Percentiles rank a stretch among this genome's conserved stretches.
These are phyloP conservation scores for Vicugna pacos DNA, from an alignment of 2,113 vertebrate species.

Conservation along the genomic window DNA sequence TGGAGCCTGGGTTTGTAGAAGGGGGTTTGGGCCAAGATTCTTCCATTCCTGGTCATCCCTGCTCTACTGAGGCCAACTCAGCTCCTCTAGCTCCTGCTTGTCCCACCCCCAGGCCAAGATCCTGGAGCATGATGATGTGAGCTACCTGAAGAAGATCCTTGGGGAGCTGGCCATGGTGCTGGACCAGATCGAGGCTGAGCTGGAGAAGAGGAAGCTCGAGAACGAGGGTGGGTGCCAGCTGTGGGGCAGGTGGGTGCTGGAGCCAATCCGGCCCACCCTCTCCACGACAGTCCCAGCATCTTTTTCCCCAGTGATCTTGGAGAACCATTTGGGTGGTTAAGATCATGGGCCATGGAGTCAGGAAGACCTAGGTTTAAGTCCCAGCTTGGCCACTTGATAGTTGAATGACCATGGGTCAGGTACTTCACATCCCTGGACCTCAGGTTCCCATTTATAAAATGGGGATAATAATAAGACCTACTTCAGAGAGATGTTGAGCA, in stretches of 20 bases:
- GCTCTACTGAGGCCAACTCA: neutral
- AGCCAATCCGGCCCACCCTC: no score
- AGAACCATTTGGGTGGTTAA: neutral
- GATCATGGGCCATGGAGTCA: neutral
- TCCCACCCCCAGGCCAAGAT: slow-evolving; percentile 93
- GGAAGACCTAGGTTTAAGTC: neutral
- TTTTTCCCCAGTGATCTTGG: neutral
- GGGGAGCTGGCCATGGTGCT: slow-evolving; percentile 97
- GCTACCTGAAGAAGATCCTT: slow-evolving; percentile 97
- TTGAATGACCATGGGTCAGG: neutral
- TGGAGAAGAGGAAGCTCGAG: slow-evolving; percentile 98
- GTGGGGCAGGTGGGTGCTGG: neutral
- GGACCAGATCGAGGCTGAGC: slow-evolving; percentile 97
- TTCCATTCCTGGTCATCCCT: neutral
- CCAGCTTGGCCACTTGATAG: neutral
- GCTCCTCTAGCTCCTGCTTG: neutral
- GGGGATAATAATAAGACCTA: neutral
- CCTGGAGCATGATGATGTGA: slow-evolving; percentile 98
- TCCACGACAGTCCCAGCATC: neutral
- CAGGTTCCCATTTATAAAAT: neutral
- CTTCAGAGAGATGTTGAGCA: neutral
- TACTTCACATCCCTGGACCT: neutral
- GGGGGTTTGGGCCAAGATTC: neutral
- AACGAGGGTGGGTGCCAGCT: slow-evolving; percentile 91
- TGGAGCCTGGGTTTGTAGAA: neutral